Evolutionary conservation across 2,888 invertebrate species (phyloP).

Genomic region (Coecobrya sp.): DNA sequence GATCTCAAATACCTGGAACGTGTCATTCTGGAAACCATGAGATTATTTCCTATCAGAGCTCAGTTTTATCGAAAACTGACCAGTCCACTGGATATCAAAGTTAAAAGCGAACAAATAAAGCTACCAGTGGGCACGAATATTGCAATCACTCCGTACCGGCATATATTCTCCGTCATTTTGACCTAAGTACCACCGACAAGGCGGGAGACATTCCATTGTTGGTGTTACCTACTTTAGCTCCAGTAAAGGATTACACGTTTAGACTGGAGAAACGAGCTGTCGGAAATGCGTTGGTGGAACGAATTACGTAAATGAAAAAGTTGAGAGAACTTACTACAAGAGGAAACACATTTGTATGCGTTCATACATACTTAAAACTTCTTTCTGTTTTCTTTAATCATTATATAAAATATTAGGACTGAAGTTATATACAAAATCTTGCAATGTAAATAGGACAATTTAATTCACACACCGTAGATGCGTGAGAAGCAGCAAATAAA

Average conservation of each 20-base stretch:
- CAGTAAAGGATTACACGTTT: constrained; percentile 8
- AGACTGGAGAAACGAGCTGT: not conserved
- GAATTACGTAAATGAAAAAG: no score
- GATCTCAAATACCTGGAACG: constrained; percentile 30
- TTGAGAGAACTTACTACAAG: no score
- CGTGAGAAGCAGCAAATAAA: no score
- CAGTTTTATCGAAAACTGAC: constrained; percentile 3
- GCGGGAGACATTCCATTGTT: not conserved
- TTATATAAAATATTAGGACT: no score
- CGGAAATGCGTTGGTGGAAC: no score
- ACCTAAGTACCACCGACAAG: not conserved
- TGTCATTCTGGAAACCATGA: constrained; percentile 9
- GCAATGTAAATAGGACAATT: no score
- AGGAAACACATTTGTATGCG: no score
- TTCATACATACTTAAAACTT: no score
- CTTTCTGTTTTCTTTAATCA: no score
- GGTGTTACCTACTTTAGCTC: not conserved
- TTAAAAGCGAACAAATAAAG: not conserved
- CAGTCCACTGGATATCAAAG: not conserved
- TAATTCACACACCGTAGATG: no score
- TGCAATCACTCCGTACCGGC: not conserved
- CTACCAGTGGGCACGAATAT: not conserved
- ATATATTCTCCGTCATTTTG: not conserved
- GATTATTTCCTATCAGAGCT: constrained; percentile 22
- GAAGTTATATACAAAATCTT: no score